These are phyloP conservation scores for Tuberolachnus salignus DNA, from an alignment of 2,888 invertebrate species.

Conservation along the genomic window DNA sequence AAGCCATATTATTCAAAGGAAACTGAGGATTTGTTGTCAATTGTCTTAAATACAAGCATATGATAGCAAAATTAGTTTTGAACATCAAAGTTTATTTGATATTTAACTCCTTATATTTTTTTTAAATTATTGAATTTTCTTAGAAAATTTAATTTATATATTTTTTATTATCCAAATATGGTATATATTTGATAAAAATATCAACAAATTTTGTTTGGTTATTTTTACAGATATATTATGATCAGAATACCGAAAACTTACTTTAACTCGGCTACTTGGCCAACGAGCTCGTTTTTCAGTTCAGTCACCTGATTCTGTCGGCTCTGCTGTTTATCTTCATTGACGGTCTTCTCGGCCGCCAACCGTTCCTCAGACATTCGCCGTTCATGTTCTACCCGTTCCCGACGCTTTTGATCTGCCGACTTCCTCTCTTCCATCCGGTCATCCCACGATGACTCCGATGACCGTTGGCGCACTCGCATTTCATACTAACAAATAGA, in stretches of 20 bases:
- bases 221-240: too few relatives aligned
- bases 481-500: conserved; percentile 14
- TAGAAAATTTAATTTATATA: too few relatives aligned
- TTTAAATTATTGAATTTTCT: too few relatives aligned
- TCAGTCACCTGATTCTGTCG: not conserved
- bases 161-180: too few relatives aligned
- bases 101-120: too few relatives aligned
- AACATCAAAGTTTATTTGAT: too few relatives aligned
- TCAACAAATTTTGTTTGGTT: too few relatives aligned
- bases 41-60: too few relatives aligned
- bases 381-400: not conserved
- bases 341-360: not conserved
- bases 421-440: conserved; percentile 26
- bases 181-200: too few relatives aligned
- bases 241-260: not conserved
- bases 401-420: not conserved
- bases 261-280: conserved; percentile 33
- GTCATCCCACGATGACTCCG: conserved; percentile 46
- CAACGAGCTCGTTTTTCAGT: conserved; percentile 21
- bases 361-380: conserved; percentile 14
- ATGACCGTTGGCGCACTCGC: conserved; percentile 31
- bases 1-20: not conserved
- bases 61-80: too few relatives aligned
- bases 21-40: too few relatives aligned
- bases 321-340: conserved; percentile 18